Evolutionary conservation across 2,113 vertebrate genomes (phyloP), one percentile per base, ranked within the genome.

Genomic region (Sapayoa aenigma): DNA sequence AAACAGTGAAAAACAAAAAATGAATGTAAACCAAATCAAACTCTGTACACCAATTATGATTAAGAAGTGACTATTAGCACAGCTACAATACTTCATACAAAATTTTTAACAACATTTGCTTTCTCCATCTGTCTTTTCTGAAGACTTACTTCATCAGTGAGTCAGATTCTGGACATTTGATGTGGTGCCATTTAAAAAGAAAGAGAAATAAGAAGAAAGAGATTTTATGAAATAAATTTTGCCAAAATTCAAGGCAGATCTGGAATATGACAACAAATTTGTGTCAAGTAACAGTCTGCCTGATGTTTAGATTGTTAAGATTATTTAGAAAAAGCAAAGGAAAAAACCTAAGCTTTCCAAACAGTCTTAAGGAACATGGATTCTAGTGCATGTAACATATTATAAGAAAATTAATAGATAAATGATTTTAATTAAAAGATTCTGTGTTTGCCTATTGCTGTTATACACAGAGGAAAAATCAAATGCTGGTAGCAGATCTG

Each of bases 41-140:
- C 9, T 5, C 22, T 46, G 33, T 62, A 84, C 16, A 86, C 37
- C n/a, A 90, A 92, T 87, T 53, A 67, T 81, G 33, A 94, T 15
- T 11, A 21, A 84, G 67, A 86, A 91, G 59, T 68, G 60, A 68
- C 92, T 79, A 89, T 93, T 90, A 87, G 60, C 41, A 91, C 9
- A 89, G 80, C 78, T 59, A 87, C 22, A 78, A 33, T 71, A 83
- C 39, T 78, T 79, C 39, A 90, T 90, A 95, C 80, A 86, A 90
- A 66, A 78, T 58, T 95, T 92, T 92, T 94, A 84, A 93, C 96
- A 97, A 94, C 96, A 90, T 86, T 87, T 97, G 94, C 74, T 95
- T 87, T 95, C 92, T 87, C 94, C 92, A 92, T 91, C 91, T 95
- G 94, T 93, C 92, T 92, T 96, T 95, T 87, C 37, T 89, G 58